phyloP scores from a whole-genome alignment of 2,888 invertebrate species.

The Leucophenga maculata region DNA sequence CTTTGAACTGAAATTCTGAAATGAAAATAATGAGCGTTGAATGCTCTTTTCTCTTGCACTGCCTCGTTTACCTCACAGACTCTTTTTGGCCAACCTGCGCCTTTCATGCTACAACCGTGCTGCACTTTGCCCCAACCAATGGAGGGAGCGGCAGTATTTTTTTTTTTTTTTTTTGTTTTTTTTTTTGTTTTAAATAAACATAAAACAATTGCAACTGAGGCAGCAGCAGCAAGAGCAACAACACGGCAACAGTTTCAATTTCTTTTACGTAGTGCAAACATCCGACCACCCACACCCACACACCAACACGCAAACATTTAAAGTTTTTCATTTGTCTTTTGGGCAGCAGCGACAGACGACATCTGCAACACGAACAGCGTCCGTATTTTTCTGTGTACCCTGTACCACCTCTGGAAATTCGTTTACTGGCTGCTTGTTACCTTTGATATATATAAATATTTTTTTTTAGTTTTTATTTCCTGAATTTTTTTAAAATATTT shows the following conservation, averaged over 20 bases:
- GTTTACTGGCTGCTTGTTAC: conserved; percentile 22
- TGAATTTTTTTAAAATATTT: conserved; percentile 5
- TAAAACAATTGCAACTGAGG: background rate
- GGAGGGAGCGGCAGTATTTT: no score
- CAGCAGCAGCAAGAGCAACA: no score
- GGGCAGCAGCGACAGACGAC: background rate
- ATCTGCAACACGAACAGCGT: background rate
- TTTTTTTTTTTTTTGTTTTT: no score
- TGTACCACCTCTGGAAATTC: conserved; percentile 13
- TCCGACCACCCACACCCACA: background rate
- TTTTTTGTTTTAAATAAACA: background rate
- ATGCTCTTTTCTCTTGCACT: background rate
- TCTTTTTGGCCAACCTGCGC: background rate
- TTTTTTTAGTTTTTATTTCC: conserved; percentile 21
- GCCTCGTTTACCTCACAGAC: no score
- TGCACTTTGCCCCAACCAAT: no score
- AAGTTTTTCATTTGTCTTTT: no score
- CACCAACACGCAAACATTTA: no score
- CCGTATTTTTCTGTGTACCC: background rate
- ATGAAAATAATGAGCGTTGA: background rate
- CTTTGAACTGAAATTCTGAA: no score
- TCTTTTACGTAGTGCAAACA: background rate
- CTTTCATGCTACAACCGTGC: no score
- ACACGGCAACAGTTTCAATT: no score
- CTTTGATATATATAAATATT: conserved; percentile 18